Evolutionary conservation across 2,113 vertebrate species (phyloP).

Genomic region (human): GRCh38 chr11:32723501-32724000

Average conservation of each 20-base stretch:
- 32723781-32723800: slow-evolving; percentile 84
- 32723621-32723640: slow-evolving; percentile 92
- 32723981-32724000: neutral
- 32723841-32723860: slow-evolving; percentile 69
- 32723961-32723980: slow-evolving; percentile 52
- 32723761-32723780: slow-evolving; percentile 89
- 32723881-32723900: slow-evolving; percentile 75
- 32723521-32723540: slow-evolving; percentile 83
- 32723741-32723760: slow-evolving; percentile 93
- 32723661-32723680: slow-evolving; percentile 92
- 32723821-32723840: slow-evolving; percentile 69
- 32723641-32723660: slow-evolving; percentile 91
- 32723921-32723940: slow-evolving; percentile 55
- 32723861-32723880: slow-evolving; percentile 65
- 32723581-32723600: slow-evolving; percentile 89
- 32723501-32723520: slow-evolving; percentile 84
- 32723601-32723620: slow-evolving; percentile 88
- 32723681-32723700: slow-evolving; percentile 93
- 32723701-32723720: slow-evolving; percentile 93
- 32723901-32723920: slow-evolving; percentile 38
- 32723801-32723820: slow-evolving; percentile 76
- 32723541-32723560: slow-evolving; percentile 83
- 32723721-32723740: slow-evolving; percentile 91
- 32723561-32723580: slow-evolving; percentile 87
- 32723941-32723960: slow-evolving; percentile 49